These are phyloP conservation scores for Bactericera cockerelli DNA, from an alignment of 1,140 invertebrate species.

Conservation along the genomic window DNA sequence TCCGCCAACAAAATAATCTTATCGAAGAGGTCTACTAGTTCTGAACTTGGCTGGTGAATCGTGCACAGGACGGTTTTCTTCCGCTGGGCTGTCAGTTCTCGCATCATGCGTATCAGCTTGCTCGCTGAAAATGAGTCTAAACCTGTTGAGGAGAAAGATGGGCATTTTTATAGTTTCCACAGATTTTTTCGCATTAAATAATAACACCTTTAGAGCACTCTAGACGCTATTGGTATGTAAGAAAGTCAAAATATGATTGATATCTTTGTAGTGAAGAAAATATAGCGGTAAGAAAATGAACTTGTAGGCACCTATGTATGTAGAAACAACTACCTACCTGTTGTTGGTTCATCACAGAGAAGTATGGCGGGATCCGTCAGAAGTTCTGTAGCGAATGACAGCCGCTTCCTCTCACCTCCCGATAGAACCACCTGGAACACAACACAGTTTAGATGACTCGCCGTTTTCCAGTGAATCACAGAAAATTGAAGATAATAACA, in stretches of 20 bases:
- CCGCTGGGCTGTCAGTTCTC: slow-evolving; percentile 36
- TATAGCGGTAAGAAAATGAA: no score
- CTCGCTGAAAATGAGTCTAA: slow-evolving; percentile 84
- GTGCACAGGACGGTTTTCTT: slow-evolving; percentile 85
- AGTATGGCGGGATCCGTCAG: slow-evolving; percentile 80
- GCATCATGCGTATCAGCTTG: slow-evolving; percentile 62
- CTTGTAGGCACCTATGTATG: no score
- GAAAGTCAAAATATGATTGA: no score
- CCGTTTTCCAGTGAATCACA: not conserved
- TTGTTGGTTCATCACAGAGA: slow-evolving; percentile 94
- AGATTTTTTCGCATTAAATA: no score
- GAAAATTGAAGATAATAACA: not conserved
- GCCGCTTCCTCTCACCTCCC: slow-evolving; percentile 81
- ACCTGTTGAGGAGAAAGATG: slow-evolving; percentile 35
- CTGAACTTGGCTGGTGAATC: slow-evolving; percentile 93
- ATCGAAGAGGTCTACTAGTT: slow-evolving; percentile 77
- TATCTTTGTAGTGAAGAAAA: no score
- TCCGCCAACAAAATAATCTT: slow-evolving; percentile 73
- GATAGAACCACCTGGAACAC: slow-evolving; percentile 47
- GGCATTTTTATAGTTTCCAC: no score
- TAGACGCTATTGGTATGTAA: no score
- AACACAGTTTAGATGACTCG: slow-evolving; percentile 9
- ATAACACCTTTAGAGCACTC: no score
- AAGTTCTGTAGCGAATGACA: slow-evolving; percentile 85
- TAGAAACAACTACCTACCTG: slow-evolving; percentile 33